Conservation (phyloP, 2,113 vertebrate species). For the rabbit (Oryctolagus cuniculus) region mOryCun1.1 NC_091434.1:151598501-151599000, state of each 20-base stretch:
- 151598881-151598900: slow-evolving; percentile 17
- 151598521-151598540: neutral
- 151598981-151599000: neutral
- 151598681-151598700: slow-evolving; percentile 5
- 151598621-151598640: slow-evolving; percentile 40
- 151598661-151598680: neutral
- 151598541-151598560: slow-evolving; percentile 43
- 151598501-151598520: neutral
- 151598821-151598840: slow-evolving; percentile 20
- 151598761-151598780: slow-evolving; percentile 29
- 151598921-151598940: neutral
- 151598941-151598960: neutral
- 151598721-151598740: slow-evolving; percentile 42
- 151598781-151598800: neutral
- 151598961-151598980: neutral
- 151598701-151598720: slow-evolving; percentile 32
- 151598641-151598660: neutral
- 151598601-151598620: neutral
- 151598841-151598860: neutral
- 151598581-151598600: neutral
- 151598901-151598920: neutral
- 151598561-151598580: neutral
- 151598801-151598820: slow-evolving; percentile 15
- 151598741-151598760: neutral
- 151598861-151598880: neutral